Evolutionary conservation across 2,113 vertebrate species (phyloP), one percentile per base, ranked within the genome.

Genomic region (Hemiscyllium ocellatum): DNA sequence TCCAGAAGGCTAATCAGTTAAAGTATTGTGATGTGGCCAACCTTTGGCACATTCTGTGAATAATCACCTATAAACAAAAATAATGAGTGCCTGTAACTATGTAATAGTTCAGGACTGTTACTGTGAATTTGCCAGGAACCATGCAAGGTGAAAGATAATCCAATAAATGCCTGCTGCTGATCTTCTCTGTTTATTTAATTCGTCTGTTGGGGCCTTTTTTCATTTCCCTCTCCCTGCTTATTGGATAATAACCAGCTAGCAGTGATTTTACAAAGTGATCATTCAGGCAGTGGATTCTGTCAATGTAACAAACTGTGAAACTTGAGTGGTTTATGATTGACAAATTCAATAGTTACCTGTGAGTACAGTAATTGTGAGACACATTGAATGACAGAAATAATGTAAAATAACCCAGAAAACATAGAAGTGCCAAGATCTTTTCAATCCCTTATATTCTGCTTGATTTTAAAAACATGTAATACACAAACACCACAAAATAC

Each of bases 141-240:
- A 68, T 33, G 66, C 61, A 93, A 93, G 89, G 61, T 93, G 89
- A 93, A 37, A 93, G 61, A 93, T 93, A 93, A 93, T 93, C 19
- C 61, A 93, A 37, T 93, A 93, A 66, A 68, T 22, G n/a, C 17
- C 87, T 90, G 89, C 33, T 93, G 89, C 33, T 93, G n/a, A 37
- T 66, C 89, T 66, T 66, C 61, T 56, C 89, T 91, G 89, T 91
- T 91, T 93, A 93, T 93, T 93, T 93, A 93, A 93, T 93, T 93
- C n/a, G n/a, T 68, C 89, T 66, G 61, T 33, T 37, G 89, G 86
- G 89, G 89, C 61, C 61, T 93, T 91, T 83, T 61, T 68, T 93
- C 61, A 93, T 93, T 93, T 66, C n/a, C 89, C 15, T 68, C 66
- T 93, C 89, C 66, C n/a, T 20, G 89, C 61, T 93, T 93, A 68